A percentile compares a stretch with the other conserved stretches of the same genome.
phyloP scores from a whole-genome alignment of 2,113 vertebrate species.

The Percopsis transmontana region DNA sequence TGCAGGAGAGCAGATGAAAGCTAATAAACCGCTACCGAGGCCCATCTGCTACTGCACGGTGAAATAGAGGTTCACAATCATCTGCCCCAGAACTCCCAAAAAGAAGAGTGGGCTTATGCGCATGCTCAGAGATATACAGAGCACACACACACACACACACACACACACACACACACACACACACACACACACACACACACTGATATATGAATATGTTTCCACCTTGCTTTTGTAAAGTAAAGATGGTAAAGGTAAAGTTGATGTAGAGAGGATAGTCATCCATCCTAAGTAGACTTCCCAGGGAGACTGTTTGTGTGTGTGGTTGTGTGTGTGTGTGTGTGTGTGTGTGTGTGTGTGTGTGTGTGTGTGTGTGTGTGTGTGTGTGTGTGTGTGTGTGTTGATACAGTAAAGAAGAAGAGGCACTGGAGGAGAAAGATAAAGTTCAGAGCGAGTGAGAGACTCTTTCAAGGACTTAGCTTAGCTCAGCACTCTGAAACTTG shows the following conservation, averaged over 20 bases:
- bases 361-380: conserved; percentile 12
- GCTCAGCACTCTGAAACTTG: conserved; percentile 42
- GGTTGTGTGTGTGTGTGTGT: neutral
- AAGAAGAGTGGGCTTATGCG: neutral
- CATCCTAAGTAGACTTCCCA: conserved; percentile 34
- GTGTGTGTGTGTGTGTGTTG: conserved; percentile 8
- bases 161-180: conserved; percentile 1
- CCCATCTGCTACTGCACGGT: neutral
- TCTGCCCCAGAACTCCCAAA: neutral
- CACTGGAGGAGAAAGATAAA: neutral
- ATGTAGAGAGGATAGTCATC: conserved; percentile 51
- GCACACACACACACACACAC: neutral
- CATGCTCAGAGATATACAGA: neutral
- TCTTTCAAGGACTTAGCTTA: conserved; percentile 61
- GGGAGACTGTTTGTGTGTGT: conserved; percentile 19
- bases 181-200: conserved; percentile 2
- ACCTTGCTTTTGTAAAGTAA: neutral
- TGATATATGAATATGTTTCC: neutral
- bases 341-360: conserved; percentile 6
- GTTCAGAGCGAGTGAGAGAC: conserved; percentile 6
- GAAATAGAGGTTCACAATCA: neutral
- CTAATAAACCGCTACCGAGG: no score
- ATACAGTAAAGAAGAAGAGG: conserved; percentile 4
- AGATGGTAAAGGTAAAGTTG: conserved; percentile 32
- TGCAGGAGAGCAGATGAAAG: no score